Evolutionary conservation across 1,140 invertebrate genomes (phyloP).

Genomic region (Caerostris darwini): DNA sequence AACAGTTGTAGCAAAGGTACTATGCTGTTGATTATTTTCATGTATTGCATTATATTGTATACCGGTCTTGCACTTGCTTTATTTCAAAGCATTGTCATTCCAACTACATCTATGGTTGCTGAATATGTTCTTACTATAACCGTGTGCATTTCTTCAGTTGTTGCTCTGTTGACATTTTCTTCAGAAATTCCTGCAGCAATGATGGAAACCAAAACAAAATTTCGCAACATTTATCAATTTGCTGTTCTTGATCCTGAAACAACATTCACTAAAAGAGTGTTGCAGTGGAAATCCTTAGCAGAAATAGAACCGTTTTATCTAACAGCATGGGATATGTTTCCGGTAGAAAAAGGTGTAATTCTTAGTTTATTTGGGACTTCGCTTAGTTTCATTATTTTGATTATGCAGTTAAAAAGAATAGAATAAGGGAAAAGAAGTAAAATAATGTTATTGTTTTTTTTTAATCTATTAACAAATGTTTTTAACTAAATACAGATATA

Average conservation of each 20-base stretch:
- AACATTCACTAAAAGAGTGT: neutral
- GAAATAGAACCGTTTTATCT: neutral
- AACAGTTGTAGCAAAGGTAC: neutral
- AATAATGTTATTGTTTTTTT: too few relatives aligned
- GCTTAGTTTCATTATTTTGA: neutral
- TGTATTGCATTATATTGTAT: neutral
- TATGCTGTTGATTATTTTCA: neutral
- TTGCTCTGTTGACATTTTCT: neutral
- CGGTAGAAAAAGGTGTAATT: neutral
- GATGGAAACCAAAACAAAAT: neutral
- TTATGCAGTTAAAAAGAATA: slow-evolving; percentile 24
- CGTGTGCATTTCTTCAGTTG: neutral
- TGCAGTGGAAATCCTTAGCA: neutral
- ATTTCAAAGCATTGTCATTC: neutral
- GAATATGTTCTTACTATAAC: neutral
- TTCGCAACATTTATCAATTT: neutral
- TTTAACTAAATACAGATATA: too few relatives aligned
- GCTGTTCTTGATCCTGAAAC: neutral
- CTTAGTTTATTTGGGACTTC: neutral
- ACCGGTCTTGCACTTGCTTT: neutral
- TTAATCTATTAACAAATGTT: too few relatives aligned
- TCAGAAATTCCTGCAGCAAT: neutral
- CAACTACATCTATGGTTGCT: neutral
- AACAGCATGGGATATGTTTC: neutral
- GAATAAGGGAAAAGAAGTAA: neutral